These are phyloP conservation scores for Sycophila sp. DNA, from an alignment of 1,140 invertebrate genomes.

Conservation along the genomic window DNA sequence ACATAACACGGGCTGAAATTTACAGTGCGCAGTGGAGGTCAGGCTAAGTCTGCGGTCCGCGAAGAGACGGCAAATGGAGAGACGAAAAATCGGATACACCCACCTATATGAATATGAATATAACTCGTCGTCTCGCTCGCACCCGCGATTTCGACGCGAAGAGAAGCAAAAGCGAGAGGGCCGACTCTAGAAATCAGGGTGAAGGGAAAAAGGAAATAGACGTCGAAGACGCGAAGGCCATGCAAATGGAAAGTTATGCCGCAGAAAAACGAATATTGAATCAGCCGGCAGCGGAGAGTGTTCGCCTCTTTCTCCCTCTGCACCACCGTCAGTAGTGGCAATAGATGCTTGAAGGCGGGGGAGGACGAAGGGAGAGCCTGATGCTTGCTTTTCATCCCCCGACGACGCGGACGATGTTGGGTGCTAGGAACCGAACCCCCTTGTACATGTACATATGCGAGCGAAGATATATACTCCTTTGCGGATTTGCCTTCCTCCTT, in stretches of 20 bases:
- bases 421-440: slow-evolving; percentile 51
- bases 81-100: neutral
- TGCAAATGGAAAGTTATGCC: slow-evolving; percentile 66
- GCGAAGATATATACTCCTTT: slow-evolving; percentile 33
- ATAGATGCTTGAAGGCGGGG: slow-evolving; percentile 38
- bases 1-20: slow-evolving; percentile 1
- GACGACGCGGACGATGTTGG: too few species aligned
- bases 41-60: too few species aligned
- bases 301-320: slow-evolving; percentile 8
- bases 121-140: neutral
- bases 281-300: slow-evolving; percentile 56
- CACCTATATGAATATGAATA: neutral
- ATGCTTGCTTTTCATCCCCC: slow-evolving; percentile 59
- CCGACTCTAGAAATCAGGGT: too few species aligned
- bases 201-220: slow-evolving; percentile 46
- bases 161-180: slow-evolving; percentile 37
- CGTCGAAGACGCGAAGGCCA: slow-evolving; percentile 46
- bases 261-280: slow-evolving; percentile 65
- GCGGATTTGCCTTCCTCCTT: slow-evolving; percentile 9
- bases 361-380: slow-evolving; percentile 39
- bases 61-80: neutral
- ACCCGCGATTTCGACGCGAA: neutral
- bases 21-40: neutral
- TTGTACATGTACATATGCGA: too few species aligned
- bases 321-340: slow-evolving; percentile 32